Conservation (phyloP, 2,113 vertebrate genomes). For the Rattus rattus region DNA sequence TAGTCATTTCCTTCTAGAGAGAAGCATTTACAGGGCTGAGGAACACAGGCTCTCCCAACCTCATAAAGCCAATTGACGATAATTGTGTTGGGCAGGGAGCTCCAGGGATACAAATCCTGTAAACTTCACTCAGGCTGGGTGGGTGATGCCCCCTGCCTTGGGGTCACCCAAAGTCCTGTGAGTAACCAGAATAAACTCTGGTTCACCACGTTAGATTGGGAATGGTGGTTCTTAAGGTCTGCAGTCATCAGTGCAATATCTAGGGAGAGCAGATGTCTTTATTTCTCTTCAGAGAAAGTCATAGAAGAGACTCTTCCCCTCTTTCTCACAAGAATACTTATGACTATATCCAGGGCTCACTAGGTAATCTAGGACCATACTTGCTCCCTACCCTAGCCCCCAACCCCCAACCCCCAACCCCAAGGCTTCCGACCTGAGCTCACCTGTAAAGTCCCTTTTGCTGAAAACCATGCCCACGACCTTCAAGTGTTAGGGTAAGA, state of each 20-base stretch:
- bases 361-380: neutral
- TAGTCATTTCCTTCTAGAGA: neutral
- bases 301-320: neutral
- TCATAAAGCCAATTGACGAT: too few species aligned
- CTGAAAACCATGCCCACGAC: accelerated
- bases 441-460: neutral
- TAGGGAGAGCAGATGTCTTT: neutral
- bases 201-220: too few species aligned
- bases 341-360: accelerated
- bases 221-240: neutral
- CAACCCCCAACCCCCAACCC: too few species aligned
- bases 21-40: neutral
- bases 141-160: too few species aligned
- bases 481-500: accelerated
- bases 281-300: neutral
- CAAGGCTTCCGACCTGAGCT: neutral
- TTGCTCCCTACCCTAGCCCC: too few species aligned
- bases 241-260: neutral
- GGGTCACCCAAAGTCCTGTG: too few species aligned
- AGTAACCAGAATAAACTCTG: neutral
- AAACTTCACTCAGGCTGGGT: neutral
- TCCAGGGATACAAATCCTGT: neutral
- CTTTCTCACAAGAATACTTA: neutral
- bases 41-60: too few species aligned
- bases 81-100: neutral